Conservation (phyloP, 2,888 invertebrate genomes). For the Himalopsyche tibetana region DNA sequence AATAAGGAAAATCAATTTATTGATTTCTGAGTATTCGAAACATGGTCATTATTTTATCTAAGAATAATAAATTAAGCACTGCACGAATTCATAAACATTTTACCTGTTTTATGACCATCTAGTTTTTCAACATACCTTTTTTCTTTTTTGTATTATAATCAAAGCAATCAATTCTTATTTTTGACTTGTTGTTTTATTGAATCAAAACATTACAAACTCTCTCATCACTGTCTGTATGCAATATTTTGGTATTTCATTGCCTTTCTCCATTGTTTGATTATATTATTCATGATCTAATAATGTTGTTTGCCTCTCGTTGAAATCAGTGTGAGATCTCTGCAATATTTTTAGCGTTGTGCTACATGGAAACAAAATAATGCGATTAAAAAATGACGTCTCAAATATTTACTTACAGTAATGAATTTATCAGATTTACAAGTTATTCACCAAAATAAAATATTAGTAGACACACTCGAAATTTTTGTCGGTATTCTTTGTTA, state of each 20-base stretch:
- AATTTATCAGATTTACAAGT: too few relatives aligned
- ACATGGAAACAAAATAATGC: too few relatives aligned
- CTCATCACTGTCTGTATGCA: not conserved
- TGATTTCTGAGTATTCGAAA: slow-evolving; percentile 5
- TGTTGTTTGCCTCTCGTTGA: too few relatives aligned
- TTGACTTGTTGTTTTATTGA: not conserved
- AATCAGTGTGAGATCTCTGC: too few relatives aligned
- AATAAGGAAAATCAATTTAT: slow-evolving; percentile 20
- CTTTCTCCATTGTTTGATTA: not conserved
- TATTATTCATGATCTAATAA: not conserved
- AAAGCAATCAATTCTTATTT: not conserved
- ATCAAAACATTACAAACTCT: not conserved
- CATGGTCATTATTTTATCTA: not conserved
- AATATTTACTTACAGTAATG: too few relatives aligned
- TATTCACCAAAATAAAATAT: too few relatives aligned
- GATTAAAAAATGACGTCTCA: too few relatives aligned
- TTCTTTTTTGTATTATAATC: not conserved
- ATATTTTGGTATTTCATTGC: not conserved
- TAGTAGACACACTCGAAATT: too few relatives aligned
- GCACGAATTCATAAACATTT: slow-evolving; percentile 10
- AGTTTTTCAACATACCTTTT: not conserved
- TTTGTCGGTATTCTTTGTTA: too few relatives aligned
- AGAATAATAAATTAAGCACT: not conserved
- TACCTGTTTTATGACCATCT: slow-evolving; percentile 25
- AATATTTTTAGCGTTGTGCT: too few relatives aligned